A percentile compares a stretch with the other conserved stretches of the same genome.
phyloP scores from a whole-genome alignment of 2,113 vertebrate genomes.

The Catharus bicknelli region DNA sequence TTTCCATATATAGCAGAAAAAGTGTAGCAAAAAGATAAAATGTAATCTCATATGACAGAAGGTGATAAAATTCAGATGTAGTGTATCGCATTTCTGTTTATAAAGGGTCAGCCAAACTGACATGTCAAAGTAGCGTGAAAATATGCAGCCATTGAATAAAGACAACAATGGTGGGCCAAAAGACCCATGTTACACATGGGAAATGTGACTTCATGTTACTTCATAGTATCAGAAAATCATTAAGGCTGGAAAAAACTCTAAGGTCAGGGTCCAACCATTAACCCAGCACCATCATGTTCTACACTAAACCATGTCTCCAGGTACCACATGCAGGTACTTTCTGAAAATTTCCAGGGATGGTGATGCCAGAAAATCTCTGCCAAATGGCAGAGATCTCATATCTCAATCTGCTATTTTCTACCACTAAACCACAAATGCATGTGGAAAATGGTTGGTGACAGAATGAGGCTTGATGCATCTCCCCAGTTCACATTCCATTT shows the following conservation, averaged over 20 bases:
- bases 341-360: not conserved
- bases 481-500: not conserved
- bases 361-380: not conserved
- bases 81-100: not conserved
- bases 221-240: not conserved
- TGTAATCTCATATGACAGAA: not conserved
- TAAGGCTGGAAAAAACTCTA: not conserved
- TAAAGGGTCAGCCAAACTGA: not conserved
- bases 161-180: not conserved
- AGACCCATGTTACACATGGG: not conserved
- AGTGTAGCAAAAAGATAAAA: not conserved
- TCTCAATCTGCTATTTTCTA: not conserved
- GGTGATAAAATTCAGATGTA: not conserved
- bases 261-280: not conserved
- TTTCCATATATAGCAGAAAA: not conserved
- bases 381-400: not conserved
- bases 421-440: not conserved
- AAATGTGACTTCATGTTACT: not conserved
- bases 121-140: not conserved
- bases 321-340: not conserved
- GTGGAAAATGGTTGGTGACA: not conserved
- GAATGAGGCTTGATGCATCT: not conserved
- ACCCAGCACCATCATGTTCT: not conserved
- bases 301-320: not conserved
- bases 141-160: not conserved